Evolutionary conservation across 92 coral and sea anemone genomes (phyloP), one percentile per base, ranked within the genome.

Genomic region (Hydrozoanthus gracilis): DNA sequence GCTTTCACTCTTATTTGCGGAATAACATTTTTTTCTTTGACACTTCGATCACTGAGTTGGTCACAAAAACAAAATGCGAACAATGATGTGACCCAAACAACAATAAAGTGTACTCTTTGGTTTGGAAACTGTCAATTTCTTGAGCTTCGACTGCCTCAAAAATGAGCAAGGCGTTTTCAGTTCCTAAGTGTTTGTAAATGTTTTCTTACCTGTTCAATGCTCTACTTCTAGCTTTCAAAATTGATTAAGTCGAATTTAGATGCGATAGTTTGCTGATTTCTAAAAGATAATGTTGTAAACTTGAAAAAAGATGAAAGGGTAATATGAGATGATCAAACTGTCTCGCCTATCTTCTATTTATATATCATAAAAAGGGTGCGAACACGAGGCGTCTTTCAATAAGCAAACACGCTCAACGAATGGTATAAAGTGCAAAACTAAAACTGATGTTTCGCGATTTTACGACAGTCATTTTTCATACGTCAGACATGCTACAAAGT

Each of bases 361-460:
- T 50, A 65, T 44, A 27, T 27, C 39, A 27, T 27, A 58, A 17
- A 80, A 79, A 80, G 20, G 85, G 45, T 47, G 74, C 50, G 47
- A 80, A 65, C 85, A 80, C 85, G 85, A 80, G 85, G 85, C 51
- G 85, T 80, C 39, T 79, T 60, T 67, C 44, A 76, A 76, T 17
- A 56, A 9, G 56, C 66, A 48, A 18, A 18, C 52, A 2, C 2
- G 14, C 74, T 16, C 47, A 46, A 2, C 73, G 48, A 48, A 49
- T 65, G 60, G 44, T 65, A 12, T 62, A 80, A 65, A 7, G 11
- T 51, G 55, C 44, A 50, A 77, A 76, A 35, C 47, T 12, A 12
- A 77, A 75, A 12, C 71, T 39, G 20, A 60, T 7, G 45, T 20
- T 20, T 13, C 5, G 61, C 48, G 6, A 48, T 17, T 46, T 80